Percentiles rank a stretch among this genome's conserved stretches.
Conservation (phyloP, 2,113 vertebrate species). For the Strix aluco region DNA sequence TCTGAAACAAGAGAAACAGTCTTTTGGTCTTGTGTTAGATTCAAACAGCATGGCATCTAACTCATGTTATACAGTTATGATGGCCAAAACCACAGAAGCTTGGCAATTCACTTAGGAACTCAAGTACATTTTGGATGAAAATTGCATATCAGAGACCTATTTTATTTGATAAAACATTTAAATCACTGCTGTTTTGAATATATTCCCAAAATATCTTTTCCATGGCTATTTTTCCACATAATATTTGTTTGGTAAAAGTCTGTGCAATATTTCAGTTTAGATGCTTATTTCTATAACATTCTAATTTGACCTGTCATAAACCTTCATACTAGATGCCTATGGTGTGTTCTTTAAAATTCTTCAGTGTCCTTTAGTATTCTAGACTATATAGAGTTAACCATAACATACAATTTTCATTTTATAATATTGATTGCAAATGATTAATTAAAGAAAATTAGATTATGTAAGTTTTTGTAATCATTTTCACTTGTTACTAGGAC, state of each 20-base stretch:
- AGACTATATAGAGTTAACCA: background rate
- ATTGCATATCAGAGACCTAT: constrained; percentile 41
- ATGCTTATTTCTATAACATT: constrained; percentile 59
- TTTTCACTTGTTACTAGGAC: constrained; percentile 51
- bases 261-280: constrained; percentile 42
- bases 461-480: constrained; percentile 39
- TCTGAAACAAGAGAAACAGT: constrained; percentile 14
- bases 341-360: constrained; percentile 57
- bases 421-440: constrained; percentile 46
- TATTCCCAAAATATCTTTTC: constrained; percentile 64
- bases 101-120: constrained; percentile 32
- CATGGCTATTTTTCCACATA: constrained; percentile 38
- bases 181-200: constrained; percentile 60
- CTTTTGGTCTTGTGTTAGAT: constrained; percentile 34
- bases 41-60: constrained; percentile 32
- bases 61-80: constrained; percentile 5
- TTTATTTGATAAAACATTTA: constrained; percentile 40
- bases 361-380: constrained; percentile 60
- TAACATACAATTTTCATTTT: constrained; percentile 22
- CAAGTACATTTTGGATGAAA: constrained; percentile 42
- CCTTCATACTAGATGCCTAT: constrained; percentile 49
- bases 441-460: constrained; percentile 68
- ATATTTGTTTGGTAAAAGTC: constrained; percentile 60
- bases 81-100: constrained; percentile 44
- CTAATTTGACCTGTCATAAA: constrained; percentile 62